Base-by-base conservation (phyloP, 2,113 vertebrate species). In the Beaufortia kweichowensis region DNA sequence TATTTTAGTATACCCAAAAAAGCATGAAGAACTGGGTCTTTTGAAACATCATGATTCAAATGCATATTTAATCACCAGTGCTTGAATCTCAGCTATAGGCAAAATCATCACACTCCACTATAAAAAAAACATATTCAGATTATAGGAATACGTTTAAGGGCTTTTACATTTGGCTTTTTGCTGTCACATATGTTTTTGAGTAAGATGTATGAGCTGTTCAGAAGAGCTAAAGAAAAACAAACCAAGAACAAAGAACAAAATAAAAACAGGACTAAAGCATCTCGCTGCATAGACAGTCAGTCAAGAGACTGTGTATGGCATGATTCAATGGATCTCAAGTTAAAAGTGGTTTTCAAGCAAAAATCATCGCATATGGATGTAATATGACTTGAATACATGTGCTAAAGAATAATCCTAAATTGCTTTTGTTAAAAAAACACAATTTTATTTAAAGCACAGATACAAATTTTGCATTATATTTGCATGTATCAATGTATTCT, bases 211-310 rank as follows among this genome's bases (percentile, higher is more conserved):
- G 89, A 79, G 50, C 68, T 72, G 76, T 78, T 74, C 33, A 53
- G 41, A 69, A 53, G 14, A 17, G 66, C 61, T 39, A 69, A 69
- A 66, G 41, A 31, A 23, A 76, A n/a, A 64, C 55, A 75, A 59
- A 29, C 6, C 17, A 33, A 68, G 23, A 14, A 48, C 35, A 33
- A n/a, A 56, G 41, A 79, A 21, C 11, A 19, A 19, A 43, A 74
- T 24, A 62, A 31, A 10, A 68, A 55, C 39, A 70, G 14, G n/a
- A 50, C 68, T 63, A 46, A 77, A 77, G 81, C 77, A n/a, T 73
- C 76, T 53, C 11, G 77, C 88, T 39, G 77, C 91, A 92, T 92
- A 89, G 86, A 89, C 90, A 89, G 88, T 85, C 89, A 80, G 86
- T 82, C 76, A 80, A 72, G 73, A 60, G 79, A 84, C 89, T 88